Percentiles rank a stretch among this genome's conserved stretches.
These are phyloP conservation scores for Gracilinanus agilis DNA, from an alignment of 2,113 vertebrate species.

Conservation along the genomic window DNA sequence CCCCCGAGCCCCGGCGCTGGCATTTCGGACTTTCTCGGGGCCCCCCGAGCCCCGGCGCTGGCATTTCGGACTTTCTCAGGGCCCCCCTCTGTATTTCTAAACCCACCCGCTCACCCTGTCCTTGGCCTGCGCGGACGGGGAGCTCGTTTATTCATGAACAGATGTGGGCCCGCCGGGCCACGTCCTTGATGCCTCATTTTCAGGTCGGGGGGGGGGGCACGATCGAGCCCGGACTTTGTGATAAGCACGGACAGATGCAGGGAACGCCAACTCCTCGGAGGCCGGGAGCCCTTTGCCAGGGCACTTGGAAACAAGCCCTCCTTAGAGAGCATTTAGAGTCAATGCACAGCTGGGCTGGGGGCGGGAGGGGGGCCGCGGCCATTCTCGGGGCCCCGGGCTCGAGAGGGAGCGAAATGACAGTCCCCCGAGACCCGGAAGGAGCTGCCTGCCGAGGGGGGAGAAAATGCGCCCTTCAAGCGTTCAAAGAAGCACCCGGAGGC, in stretches of 20 bases:
- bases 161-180: not conserved
- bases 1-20: too few relatives aligned
- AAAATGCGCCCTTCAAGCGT: not conserved
- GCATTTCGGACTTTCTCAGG: too few relatives aligned
- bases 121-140: not conserved
- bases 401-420: too few relatives aligned
- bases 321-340: not conserved
- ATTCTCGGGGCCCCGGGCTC: constrained; percentile 62
- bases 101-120: too few relatives aligned
- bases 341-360: not conserved
- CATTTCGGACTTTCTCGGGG: too few relatives aligned
- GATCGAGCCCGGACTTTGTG: not conserved
- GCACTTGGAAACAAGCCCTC: not conserved
- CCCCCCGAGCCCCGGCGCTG: too few relatives aligned
- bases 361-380: not conserved
- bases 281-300: not conserved
- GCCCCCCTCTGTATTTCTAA: too few relatives aligned
- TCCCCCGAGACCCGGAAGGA: too few relatives aligned
- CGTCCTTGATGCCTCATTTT: not conserved
- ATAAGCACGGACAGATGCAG: not conserved
- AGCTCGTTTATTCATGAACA: not conserved
- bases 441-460: too few relatives aligned
- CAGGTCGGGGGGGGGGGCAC: not conserved
- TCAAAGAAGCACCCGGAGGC: too few relatives aligned
- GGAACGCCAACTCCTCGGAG: not conserved